phyloP scores from a whole-genome alignment of 2,113 vertebrate genomes.

The Marmota monax region DNA sequence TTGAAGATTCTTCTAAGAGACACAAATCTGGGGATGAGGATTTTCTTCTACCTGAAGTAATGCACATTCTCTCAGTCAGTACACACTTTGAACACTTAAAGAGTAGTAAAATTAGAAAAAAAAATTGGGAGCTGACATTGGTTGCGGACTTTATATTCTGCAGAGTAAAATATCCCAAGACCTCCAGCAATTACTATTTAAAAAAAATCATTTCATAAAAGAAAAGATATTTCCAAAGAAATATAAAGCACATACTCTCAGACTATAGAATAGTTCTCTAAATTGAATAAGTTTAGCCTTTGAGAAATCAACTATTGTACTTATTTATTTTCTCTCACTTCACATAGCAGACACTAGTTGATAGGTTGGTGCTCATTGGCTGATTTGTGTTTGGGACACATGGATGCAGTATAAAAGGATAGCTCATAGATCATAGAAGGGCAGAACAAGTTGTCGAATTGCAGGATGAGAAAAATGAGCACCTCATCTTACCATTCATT shows the following conservation, averaged over 20 bases:
- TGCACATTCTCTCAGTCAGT: not conserved
- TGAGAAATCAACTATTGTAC: not conserved
- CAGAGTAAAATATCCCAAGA: not conserved
- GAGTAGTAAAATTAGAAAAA: not conserved
- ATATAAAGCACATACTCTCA: not conserved
- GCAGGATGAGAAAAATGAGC: not conserved
- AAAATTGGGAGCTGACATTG: not conserved
- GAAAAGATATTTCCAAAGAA: conserved; percentile 6
- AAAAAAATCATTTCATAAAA: not conserved
- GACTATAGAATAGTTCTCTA: not conserved
- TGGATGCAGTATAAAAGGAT: not conserved
- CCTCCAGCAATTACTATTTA: not conserved
- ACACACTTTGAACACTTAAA: not conserved
- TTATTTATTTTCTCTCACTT: not conserved
- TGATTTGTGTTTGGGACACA: not conserved
- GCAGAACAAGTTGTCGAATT: not conserved
- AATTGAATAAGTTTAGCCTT: not conserved
- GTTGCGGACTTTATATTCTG: not conserved
- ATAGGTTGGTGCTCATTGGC: not conserved
- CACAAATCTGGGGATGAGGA: not conserved
- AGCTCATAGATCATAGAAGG: not conserved
- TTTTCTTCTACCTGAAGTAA: not conserved
- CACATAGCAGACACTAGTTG: not conserved
- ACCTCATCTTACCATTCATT: not conserved
- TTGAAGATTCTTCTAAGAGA: not conserved